Evolutionary conservation across 64 coral and sea anemone species (phyloP), one percentile per base, ranked within the genome.

Genomic region (Pocillopora verrucosa): DNA sequence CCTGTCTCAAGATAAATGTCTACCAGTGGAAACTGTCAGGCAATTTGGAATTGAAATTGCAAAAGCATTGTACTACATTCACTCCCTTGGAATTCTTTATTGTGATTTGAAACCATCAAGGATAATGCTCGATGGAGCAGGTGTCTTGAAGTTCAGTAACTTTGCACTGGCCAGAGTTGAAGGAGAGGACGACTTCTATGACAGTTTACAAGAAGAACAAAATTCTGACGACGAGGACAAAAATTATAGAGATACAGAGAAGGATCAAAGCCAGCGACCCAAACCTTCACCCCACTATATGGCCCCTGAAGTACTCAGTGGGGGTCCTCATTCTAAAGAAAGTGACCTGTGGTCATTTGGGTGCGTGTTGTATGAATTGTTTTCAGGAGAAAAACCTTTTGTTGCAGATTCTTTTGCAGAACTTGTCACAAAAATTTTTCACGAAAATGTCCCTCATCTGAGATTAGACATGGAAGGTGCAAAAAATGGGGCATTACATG

Each of bases 261-360:
- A 72, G 9, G 84, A 88, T 26, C 60, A 57, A 59, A 20, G 13
- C 11, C 91, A 87, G 88, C 34, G 80, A 4, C 92, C 95, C 6
- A 97, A 94, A 79, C 88, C 97, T 19, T 99, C 94, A 81, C 97
- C 97, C 4, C 80, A 95, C 61, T 95, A 99, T 41, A 99, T 99
- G 97, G 97, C 97, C 34, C 97, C 97, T 57, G 97, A 99, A 59
- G 94, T 99, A 20, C 88, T 99, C 56, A 89, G 65, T 58, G 97
- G 97, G 38, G 87, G 36, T 34, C 78, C 91, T n/a, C n/a, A n/a
- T n/a, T 90, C 90, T 12, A 91, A 93, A 77, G 88, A 83, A 77
- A 91, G 88, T 68, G 97, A 99, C 45, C 69, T 99, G 6, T 99
- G 97, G 97, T 95, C 97, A 65, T 88, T 99, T 77, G 97, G 97